A percentile compares a stretch with the other conserved stretches of the same genome.
These are phyloP conservation scores for Pedetes capensis DNA, from an alignment of 2,113 vertebrate species.

Conservation along the genomic window DNA sequence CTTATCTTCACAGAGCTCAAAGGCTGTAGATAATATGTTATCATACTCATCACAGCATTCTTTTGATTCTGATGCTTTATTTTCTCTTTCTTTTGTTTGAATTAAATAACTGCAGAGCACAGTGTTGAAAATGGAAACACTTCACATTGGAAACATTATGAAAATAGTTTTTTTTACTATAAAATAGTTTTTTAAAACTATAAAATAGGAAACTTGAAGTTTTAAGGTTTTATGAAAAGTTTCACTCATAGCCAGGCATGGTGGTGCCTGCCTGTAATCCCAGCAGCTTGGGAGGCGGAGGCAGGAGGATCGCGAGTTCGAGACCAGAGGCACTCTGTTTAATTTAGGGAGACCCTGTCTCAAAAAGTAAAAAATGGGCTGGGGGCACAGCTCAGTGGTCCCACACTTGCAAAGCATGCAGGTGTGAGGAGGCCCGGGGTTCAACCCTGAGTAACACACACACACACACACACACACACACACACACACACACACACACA, in stretches of 20 bases:
- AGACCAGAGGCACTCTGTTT: too few relatives aligned
- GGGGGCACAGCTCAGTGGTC: too few relatives aligned
- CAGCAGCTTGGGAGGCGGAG: too few relatives aligned
- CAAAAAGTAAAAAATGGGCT: too few relatives aligned
- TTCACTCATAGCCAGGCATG: not conserved
- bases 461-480: too few relatives aligned
- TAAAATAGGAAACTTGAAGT: slow-evolving; percentile 7
- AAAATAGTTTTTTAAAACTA: not conserved
- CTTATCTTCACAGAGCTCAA: slow-evolving; percentile 63
- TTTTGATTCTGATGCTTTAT: slow-evolving; percentile 51
- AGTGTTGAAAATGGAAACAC: slow-evolving; percentile 48
- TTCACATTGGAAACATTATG: slow-evolving; percentile 19
- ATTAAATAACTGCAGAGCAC: slow-evolving; percentile 52
- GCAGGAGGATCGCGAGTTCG: too few relatives aligned
- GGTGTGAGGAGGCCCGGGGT: too few relatives aligned
- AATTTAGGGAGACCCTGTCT: too few relatives aligned
- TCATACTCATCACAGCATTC: slow-evolving; percentile 50
- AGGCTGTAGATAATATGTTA: slow-evolving; percentile 69
- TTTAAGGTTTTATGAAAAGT: not conserved
- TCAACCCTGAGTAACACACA: too few relatives aligned
- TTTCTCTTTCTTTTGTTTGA: slow-evolving; percentile 60
- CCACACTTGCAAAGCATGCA: too few relatives aligned
- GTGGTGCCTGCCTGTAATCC: too few relatives aligned
- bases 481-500: too few relatives aligned
- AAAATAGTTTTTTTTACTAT: not conserved